Base-by-base conservation (phyloP, 2,888 invertebrate species). In the Scelioninae gen. 1 region DNA sequence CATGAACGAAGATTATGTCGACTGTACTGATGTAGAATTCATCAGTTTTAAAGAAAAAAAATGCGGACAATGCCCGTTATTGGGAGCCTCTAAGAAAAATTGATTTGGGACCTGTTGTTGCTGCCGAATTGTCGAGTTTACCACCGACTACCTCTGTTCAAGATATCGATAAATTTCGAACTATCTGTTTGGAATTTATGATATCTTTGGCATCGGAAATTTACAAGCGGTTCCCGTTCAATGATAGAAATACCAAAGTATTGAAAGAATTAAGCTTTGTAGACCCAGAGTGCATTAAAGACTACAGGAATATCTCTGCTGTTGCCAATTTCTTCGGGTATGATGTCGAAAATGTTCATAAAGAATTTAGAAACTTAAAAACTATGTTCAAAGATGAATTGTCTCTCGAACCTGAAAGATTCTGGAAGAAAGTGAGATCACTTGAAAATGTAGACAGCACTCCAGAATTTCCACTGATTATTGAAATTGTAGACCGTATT, bases 1-100 rank as follows among this genome's bases (percentile, higher is more conserved):
- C 55, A 38, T 83, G 31, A 51, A 79, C 3, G 82, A 82, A 43
- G 78, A 83, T 47, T 83, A 79, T 9, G 83, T 78, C 0, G 77
- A 82, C 6, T 34, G 56, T 53, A 72, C 66, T 7, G 77, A 82
- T 16, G n/a, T 34, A 10, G 72, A 82, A 51, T 66, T 66, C 29
- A 16, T 82, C 9, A 60, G 66, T 7, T 82, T 69, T 13, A 43
- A 16, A n/a, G 68, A 66, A 58, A 68, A n/a, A 9, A 31, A 74
- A 72, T 0, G 55, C 53, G 8, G 74, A 82, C 29, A 82, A 72
- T 47, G 31, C 60, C 45, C 15, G 2, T 4, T 53, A 77, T n/a
- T 82, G 82, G 66, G 16, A 47, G 15, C 47, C 47, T 47, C 45
- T 82, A 7, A 34, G 51, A 2, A 82, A 71, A 15, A 9, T 77